Base-by-base conservation (phyloP, 2,888 invertebrate species). In the Aspidapion aeneum region DNA sequence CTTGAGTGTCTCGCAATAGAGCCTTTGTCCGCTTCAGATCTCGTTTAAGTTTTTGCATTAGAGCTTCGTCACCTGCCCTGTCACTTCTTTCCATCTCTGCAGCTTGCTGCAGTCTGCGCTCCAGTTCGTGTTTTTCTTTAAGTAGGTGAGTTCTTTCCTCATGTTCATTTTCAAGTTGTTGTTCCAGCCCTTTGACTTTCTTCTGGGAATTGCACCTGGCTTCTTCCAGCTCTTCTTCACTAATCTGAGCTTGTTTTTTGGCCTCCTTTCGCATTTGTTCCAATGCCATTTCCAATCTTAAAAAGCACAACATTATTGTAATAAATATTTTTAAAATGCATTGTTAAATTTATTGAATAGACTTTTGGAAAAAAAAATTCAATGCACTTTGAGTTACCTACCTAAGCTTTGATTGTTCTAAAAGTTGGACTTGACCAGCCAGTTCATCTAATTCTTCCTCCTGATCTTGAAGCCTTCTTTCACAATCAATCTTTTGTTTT, bases 371-470 rank as follows among this genome's bases (percentile, higher is more conserved):
- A n/a, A n/a, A n/a, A n/a, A n/a, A n/a, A n/a, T n/a, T n/a, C n/a
- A n/a, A n/a, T n/a, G n/a, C n/a, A n/a, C n/a, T n/a, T n/a, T n/a
- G n/a, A n/a, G n/a, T 35, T 7, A 12, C 35, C 35, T 35, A 35
- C 35, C 35, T 35, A 21, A 97, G 84, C 79, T 96, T 97, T 1
- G 94, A 92, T 79, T 96, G 96, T 78, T 97, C 96, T 74, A 98
- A 81, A 72, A 96, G 83, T 81, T 92, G 87, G 0, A 78, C 80
- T 66, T 80, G 81, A 1, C 95, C 96, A 1, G 96, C 96, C 76
- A 96, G 86, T 77, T 98, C 98, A 75, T 98, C 98, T 58, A 98
- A 82, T 78, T 98, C 98, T 77, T 98, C 97, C 77, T 97, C 97
- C 81, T 93, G 93, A 75, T 93, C 93, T 66, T 94, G 87, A 22